Base-by-base conservation (phyloP, 92 coral and sea anemone species). In the Epizoanthus scotinus region DNA sequence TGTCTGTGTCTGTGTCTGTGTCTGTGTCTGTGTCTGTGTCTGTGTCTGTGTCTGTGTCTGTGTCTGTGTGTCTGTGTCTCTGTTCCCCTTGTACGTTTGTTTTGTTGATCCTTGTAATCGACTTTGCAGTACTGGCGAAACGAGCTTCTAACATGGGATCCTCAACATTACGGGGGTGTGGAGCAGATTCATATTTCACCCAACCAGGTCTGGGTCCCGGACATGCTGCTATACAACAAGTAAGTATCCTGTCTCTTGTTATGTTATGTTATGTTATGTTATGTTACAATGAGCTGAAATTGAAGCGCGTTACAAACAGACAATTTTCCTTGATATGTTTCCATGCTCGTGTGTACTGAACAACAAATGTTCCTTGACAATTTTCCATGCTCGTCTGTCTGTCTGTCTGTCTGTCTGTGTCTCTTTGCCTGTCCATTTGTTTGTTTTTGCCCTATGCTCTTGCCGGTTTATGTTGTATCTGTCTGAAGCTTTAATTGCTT, bases 161-260 rank as follows among this genome's bases (percentile, higher is more conserved):
- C 97, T 20, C 78, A 79, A 1, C 47, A 93, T 56, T 93, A 88
- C 66, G 87, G 84, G 6, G 92, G 91, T 6, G 86, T 95, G 15
- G 63, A 84, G 12, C 86, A 84, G 61, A 91, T 95, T 57, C 92
- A 95, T 61, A 84, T 95, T 14, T 73, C 86, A 5, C 94, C 98
- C 20, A 52, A 36, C 1, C 79, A 82, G 6, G 31, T 95, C 1
- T 95, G 99, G 99, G 95, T 95, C 15, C 99, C 99, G 17, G 99
- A 95, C 53, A 87, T 95, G 26, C 82, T 95, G 27, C 86, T 95
- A 1, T 93, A 93, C 73, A 91, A 88, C 90, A 95, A 95, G 99
- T 95, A 89, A 70, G 98, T 79, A 62, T 29, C n/a, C 34, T 28
- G 57, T 19, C 17, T 53, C n/a, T 8, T 42, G 5, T 60, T 27